Percentiles rank a stretch among this genome's conserved stretches.
phyloP scores from a whole-genome alignment of 2,888 invertebrate genomes.

The Epirrita christyi region DNA sequence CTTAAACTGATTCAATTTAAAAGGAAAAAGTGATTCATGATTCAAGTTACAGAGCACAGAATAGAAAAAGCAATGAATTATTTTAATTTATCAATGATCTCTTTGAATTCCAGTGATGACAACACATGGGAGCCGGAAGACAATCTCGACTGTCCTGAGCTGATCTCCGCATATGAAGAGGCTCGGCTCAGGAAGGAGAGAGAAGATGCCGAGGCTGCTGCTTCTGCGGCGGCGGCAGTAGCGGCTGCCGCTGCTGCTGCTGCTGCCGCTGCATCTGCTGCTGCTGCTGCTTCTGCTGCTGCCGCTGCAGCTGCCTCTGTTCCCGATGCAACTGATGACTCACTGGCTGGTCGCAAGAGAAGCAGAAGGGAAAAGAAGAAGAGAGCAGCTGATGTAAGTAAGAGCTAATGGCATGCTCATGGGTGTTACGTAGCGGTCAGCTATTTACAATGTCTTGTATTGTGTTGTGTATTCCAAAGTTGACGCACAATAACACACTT shows the following conservation, averaged over 20 bases:
- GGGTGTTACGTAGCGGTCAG: too few relatives aligned
- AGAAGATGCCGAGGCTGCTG: conserved; percentile 49
- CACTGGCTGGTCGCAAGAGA: conserved; percentile 58
- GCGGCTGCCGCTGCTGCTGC: conserved; percentile 35
- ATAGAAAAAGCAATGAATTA: not conserved
- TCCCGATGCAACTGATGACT: conserved; percentile 57
- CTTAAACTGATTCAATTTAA: too few relatives aligned
- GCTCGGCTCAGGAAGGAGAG: conserved; percentile 77
- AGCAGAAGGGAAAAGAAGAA: conserved; percentile 67
- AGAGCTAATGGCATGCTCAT: not conserved
- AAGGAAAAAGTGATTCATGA: too few relatives aligned
- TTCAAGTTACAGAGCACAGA: too few relatives aligned
- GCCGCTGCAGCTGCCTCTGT: conserved; percentile 29
- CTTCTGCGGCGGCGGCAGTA: conserved; percentile 35
- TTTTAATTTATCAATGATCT: not conserved
- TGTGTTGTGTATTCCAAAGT: too few relatives aligned
- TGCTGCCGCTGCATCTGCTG: conserved; percentile 23
- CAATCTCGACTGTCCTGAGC: conserved; percentile 91
- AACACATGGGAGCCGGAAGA: conserved; percentile 95
- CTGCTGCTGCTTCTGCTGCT: conserved; percentile 24
- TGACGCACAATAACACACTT: too few relatives aligned
- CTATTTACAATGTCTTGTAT: too few relatives aligned
- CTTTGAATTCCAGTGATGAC: conserved; percentile 82
- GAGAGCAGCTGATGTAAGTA: conserved; percentile 47
- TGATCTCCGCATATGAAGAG: conserved; percentile 89